phyloP scores from a whole-genome alignment of 2,888 invertebrate genomes.

The Xestia rhomboidea region DNA sequence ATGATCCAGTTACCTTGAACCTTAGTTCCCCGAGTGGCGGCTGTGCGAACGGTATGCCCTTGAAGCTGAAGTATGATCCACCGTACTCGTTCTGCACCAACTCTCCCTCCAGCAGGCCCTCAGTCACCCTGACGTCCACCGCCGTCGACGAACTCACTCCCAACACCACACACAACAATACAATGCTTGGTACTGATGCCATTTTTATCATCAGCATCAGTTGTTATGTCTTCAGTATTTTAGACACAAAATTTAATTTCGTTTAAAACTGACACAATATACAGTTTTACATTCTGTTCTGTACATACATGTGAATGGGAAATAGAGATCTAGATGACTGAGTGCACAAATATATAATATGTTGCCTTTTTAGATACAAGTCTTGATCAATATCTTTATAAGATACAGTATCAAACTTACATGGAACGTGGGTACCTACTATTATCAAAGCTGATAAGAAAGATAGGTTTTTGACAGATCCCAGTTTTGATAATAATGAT shows the following conservation, averaged over 20 bases:
- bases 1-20: conserved; percentile 81
- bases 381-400: background rate
- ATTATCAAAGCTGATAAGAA: background rate
- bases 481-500: background rate
- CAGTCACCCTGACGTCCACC: conserved; percentile 68
- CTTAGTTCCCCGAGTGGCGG: conserved; percentile 86
- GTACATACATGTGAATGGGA: background rate
- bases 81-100: conserved; percentile 66
- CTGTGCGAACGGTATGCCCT: conserved; percentile 87
- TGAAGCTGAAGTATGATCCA: conserved; percentile 71
- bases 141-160: background rate
- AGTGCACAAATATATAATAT: background rate
- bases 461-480: background rate
- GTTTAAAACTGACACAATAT: background rate
- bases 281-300: background rate
- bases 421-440: no score
- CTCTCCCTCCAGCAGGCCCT: conserved; percentile 75
- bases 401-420: conserved; percentile 5
- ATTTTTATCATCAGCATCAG: background rate
- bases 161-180: conserved; percentile 12
- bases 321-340: no score
- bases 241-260: background rate
- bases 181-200: background rate
- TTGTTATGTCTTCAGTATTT: background rate
- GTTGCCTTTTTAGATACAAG: background rate